A percentile compares a stretch with the other conserved stretches of the same genome.
Conservation (phyloP, 2,113 vertebrate genomes). For the Ondatra zibethicus region DNA sequence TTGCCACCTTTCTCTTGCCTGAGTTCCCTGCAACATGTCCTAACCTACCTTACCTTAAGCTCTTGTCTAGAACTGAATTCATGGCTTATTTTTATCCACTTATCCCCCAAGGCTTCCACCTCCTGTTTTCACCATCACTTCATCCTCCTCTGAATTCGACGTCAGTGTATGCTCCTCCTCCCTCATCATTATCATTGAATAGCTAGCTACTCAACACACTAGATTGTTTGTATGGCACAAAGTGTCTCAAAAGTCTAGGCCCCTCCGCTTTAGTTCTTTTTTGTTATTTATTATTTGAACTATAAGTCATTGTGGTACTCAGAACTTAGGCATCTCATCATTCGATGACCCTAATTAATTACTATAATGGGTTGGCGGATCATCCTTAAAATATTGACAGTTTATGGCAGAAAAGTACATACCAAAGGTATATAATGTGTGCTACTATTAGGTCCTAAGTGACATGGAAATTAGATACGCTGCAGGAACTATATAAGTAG, state of each 20-base stretch:
- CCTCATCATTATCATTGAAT: background rate
- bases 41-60: background rate
- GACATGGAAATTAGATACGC: background rate
- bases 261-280: background rate
- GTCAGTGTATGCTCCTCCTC: background rate
- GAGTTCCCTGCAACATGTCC: background rate
- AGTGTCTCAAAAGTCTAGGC: background rate
- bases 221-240: background rate
- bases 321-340: background rate
- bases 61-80: background rate
- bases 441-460: background rate
- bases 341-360: background rate
- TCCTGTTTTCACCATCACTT: background rate
- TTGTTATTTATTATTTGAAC: constrained; percentile 2
- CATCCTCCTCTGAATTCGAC: constrained; percentile 4
- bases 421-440: background rate
- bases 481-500: background rate
- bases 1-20: background rate
- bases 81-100: background rate
- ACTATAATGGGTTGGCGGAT: background rate
- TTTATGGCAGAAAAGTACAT: background rate
- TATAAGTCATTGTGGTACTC: background rate
- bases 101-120: background rate
- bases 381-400: background rate
- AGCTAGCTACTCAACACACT: background rate